Conservation (phyloP, 1,140 invertebrate genomes). For the Gryllus bimaculatus region DNA sequence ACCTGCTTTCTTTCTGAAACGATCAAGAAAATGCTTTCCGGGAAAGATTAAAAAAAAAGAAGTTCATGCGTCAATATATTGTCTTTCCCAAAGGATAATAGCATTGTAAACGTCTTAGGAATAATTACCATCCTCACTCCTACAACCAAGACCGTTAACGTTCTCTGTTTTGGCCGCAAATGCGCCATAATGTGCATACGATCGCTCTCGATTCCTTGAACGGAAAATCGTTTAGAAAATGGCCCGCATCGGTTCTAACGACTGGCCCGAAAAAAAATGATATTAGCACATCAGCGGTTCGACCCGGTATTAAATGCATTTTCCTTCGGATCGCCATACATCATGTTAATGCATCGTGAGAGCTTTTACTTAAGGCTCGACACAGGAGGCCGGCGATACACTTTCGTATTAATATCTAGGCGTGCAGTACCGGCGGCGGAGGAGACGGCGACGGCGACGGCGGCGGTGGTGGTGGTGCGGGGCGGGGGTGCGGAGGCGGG, state of each 20-base stretch:
- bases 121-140: neutral
- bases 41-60: too few relatives aligned
- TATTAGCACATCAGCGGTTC: neutral
- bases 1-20: too few relatives aligned
- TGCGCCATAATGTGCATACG: neutral
- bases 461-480: too few relatives aligned
- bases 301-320: neutral
- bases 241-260: neutral
- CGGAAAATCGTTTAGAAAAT: neutral
- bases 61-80: too few relatives aligned
- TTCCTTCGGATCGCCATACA: slow-evolving; percentile 3
- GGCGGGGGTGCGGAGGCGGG: neutral
- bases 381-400: neutral
- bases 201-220: neutral
- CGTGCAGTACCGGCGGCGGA: neutral
- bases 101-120: neutral
- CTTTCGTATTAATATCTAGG: slow-evolving; percentile 1
- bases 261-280: neutral
- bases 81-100: neutral
- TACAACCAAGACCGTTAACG: neutral
- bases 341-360: neutral
- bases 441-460: neutral
- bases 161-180: too few relatives aligned
- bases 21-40: too few relatives aligned
- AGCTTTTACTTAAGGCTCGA: neutral